These are phyloP conservation scores for Clupea harengus DNA, from an alignment of 2,113 vertebrate species.

Conservation along the genomic window DNA sequence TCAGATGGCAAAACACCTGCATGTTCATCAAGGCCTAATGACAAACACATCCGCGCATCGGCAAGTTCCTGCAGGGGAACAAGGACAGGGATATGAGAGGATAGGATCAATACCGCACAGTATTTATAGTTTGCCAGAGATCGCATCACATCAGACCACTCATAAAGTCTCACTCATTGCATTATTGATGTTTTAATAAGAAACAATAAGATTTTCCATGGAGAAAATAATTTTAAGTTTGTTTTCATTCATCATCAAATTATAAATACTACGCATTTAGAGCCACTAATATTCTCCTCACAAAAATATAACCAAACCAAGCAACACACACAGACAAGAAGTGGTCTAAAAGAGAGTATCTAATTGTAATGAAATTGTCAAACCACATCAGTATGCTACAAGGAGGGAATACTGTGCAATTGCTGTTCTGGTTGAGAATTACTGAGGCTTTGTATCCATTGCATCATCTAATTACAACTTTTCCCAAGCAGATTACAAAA, in stretches of 20 bases:
- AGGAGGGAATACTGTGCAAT: background rate
- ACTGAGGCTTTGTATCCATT: constrained; percentile 28
- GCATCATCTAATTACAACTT: constrained; percentile 45
- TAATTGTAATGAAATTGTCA: background rate
- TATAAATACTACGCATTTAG: background rate
- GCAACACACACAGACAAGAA: constrained; percentile 3
- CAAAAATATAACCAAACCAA: constrained; percentile 15
- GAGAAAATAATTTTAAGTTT: background rate
- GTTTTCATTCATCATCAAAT: background rate
- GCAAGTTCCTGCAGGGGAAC: constrained; percentile 6
- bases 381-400: background rate
- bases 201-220: background rate
- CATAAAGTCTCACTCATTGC: background rate
- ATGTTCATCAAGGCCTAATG: background rate
- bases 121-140: background rate
- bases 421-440: background rate
- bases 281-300: background rate
- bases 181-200: background rate
- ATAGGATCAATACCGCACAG: background rate
- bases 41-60: background rate
- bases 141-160: background rate
- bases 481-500: constrained; percentile 43
- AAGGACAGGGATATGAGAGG: background rate
- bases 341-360: background rate
- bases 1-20: background rate